Evolutionary conservation across 1,140 invertebrate genomes (phyloP), one percentile per base, ranked within the genome.

Genomic region (Chironomus tepperi): DNA sequence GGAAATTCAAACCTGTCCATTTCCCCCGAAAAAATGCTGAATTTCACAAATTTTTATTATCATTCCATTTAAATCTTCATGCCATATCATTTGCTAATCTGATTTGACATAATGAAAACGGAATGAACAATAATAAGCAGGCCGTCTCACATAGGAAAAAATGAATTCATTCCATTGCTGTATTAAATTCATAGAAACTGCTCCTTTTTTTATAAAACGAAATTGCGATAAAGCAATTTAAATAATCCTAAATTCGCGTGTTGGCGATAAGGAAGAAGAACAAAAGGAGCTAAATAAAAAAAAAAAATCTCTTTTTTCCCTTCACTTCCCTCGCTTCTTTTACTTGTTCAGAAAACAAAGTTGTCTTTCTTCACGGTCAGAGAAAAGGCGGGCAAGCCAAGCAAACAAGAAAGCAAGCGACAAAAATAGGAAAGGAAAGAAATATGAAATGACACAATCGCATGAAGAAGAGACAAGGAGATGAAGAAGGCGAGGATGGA

Each of bases 51-150:
- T 5, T 34, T 34, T 5, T 34, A 34, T 34, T 34, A 34, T 34
- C 24, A 34, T 34, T 34, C 24, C 24, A 34, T 34, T 34, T 34
- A 34, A 34, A 34, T 34, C 24, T 34, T 34, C 24, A 5, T 34
- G 24, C 24, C 24, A 34, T 34, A 34, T 34, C 24, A 34, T 57
- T 57, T n/a, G 47, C 47, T 57, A 57, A 57, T 57, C 47, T 57
- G 47, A 57, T 57, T 57, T 57, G 47, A 57, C 47, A 57, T 57
- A 57, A 57, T 57, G 47, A 57, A 57, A 57, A 57, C 47, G 47
- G 12, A 57, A 57, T n/a, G 12, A 57, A 57, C 24, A 34, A 34
- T 34, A 34, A 34, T 57, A n/a, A 57, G n/a, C 12, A 57, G n/a
- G 12, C n/a, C 47, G 5, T 57, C 12, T 57, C 47, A n/a, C 47